These are phyloP conservation scores for Plectrocnemia conspersa DNA, from an alignment of 1,140 invertebrate species.

Conservation along the genomic window DNA sequence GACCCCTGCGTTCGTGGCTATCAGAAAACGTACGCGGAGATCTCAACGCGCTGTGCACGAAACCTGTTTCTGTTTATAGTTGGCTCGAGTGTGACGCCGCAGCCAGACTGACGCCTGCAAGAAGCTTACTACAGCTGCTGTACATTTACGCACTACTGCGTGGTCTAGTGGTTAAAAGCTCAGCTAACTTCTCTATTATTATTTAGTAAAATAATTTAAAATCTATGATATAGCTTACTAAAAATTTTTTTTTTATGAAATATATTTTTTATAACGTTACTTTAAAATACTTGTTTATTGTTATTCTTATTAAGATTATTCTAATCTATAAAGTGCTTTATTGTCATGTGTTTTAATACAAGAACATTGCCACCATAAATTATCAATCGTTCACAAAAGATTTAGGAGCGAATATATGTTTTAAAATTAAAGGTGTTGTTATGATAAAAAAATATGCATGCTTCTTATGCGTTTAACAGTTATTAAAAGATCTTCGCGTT, in stretches of 20 bases:
- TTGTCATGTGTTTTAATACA: too few relatives aligned
- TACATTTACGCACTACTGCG: conserved; percentile 16
- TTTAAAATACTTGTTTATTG: too few relatives aligned
- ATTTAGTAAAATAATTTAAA: neutral
- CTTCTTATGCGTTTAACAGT: too few relatives aligned
- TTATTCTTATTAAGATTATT: too few relatives aligned
- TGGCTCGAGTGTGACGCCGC: conserved; percentile 25
- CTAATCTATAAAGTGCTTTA: too few relatives aligned
- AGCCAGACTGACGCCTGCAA: conserved; percentile 20
- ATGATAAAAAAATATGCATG: too few relatives aligned
- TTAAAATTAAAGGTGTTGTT: too few relatives aligned
- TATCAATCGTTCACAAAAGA: too few relatives aligned
- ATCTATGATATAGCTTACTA: neutral
- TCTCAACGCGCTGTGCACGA: conserved; percentile 24
- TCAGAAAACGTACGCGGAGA: conserved; percentile 22
- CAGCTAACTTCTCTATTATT: neutral
- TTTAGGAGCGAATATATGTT: too few relatives aligned
- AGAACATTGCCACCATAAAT: too few relatives aligned
- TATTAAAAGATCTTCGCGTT: too few relatives aligned
- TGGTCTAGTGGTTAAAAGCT: too few relatives aligned
- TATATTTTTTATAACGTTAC: neutral
- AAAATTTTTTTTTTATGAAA: neutral
- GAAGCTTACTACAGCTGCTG: conserved; percentile 15
- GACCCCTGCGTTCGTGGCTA: conserved; percentile 17
- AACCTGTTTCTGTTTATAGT: conserved; percentile 34